A percentile compares a stretch with the other conserved stretches of the same genome.
Evolutionary conservation across 2,888 invertebrate genomes (phyloP).

Genomic region (Amphimallon solstitiale): DNA sequence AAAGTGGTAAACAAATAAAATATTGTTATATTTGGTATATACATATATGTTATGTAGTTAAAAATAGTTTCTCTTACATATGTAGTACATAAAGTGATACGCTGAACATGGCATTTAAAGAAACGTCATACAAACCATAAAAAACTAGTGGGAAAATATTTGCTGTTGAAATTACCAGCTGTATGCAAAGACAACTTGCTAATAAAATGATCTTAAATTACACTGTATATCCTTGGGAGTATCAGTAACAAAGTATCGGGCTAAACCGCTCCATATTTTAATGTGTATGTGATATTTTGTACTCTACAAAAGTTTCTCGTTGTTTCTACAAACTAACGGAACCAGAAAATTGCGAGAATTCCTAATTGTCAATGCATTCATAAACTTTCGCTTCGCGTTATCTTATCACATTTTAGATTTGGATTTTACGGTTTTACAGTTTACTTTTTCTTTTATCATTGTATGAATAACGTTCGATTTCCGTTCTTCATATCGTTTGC

Average conservation of each 20-base stretch:
- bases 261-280: conserved; percentile 2
- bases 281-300: background rate
- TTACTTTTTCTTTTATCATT: background rate
- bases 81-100: too few species aligned
- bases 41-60: background rate
- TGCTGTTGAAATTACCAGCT: conserved; percentile 28
- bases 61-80: background rate
- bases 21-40: background rate
- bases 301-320: background rate
- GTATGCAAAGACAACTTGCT: conserved; percentile 5
- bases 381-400: conserved; percentile 15
- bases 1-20: too few species aligned
- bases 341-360: conserved; percentile 14
- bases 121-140: background rate
- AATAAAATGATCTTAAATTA: conserved; percentile 20
- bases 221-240: conserved; percentile 20
- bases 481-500: background rate
- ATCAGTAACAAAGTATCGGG: conserved; percentile 20
- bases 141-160: conserved; percentile 32
- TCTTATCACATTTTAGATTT: conserved; percentile 14
- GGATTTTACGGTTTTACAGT: conserved; percentile 16
- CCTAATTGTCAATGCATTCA: background rate
- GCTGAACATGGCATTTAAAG: background rate
- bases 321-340: background rate
- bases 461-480: conserved; percentile 18